Conservation (phyloP, 2,888 invertebrate genomes). For the Drosophila koepferae region DNA sequence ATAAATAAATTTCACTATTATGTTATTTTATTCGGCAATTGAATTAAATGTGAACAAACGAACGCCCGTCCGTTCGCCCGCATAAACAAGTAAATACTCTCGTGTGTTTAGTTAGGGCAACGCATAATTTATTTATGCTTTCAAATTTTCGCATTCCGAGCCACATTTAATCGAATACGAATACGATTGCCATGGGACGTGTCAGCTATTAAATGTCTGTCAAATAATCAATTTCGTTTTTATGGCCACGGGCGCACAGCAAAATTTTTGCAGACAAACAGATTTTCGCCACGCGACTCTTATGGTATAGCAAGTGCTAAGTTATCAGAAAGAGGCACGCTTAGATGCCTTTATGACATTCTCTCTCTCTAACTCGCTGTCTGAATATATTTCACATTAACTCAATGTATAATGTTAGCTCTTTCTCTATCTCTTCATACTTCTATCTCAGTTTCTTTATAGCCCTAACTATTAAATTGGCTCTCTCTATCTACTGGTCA, state of each 20-base stretch:
- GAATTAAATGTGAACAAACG: conserved; percentile 37
- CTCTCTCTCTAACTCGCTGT: not conserved
- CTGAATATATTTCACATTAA: too few relatives aligned
- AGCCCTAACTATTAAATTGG: not conserved
- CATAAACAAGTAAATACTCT: conserved; percentile 29
- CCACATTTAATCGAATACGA: conserved; percentile 25
- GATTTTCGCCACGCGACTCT: conserved; percentile 11
- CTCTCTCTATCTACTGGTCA: rapidly evolving
- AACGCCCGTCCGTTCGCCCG: not conserved
- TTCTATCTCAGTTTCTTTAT: too few relatives aligned
- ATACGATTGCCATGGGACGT: conserved; percentile 25
- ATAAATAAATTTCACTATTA: conserved; percentile 50
- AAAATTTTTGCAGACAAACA: conserved; percentile 2
- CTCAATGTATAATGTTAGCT: not conserved
- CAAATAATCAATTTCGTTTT: conserved; percentile 37
- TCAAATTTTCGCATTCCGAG: conserved; percentile 13
- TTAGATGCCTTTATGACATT: not conserved
- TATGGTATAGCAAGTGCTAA: not conserved
- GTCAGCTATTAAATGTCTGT: conserved; percentile 36
- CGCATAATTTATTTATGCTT: conserved; percentile 40
- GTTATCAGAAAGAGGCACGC: not conserved
- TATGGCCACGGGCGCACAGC: conserved; percentile 5
- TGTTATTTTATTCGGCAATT: conserved; percentile 50
- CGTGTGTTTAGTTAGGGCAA: conserved; percentile 33
- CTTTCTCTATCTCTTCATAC: not conserved